These are phyloP conservation scores for Saccostrea glomerata DNA, from an alignment of 1,140 invertebrate species.

Conservation along the genomic window DNA sequence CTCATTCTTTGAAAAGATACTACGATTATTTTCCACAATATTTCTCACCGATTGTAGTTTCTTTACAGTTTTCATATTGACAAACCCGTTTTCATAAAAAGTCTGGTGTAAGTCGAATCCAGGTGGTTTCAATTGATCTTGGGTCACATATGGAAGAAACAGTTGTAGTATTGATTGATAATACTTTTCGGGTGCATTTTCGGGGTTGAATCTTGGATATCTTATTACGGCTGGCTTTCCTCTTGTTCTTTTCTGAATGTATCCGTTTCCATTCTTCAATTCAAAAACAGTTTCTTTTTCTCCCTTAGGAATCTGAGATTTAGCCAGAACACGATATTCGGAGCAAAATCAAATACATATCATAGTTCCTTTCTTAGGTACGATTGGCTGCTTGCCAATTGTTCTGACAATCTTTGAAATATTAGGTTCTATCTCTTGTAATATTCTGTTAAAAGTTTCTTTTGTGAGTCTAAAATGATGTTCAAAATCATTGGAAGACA, in stretches of 20 bases:
- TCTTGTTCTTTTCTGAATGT: conserved; percentile 47
- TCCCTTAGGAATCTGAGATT: no score
- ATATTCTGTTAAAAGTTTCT: no score
- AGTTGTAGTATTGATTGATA: conserved; percentile 38
- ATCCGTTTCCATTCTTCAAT: conserved; percentile 45
- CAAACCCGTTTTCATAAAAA: conserved; percentile 51
- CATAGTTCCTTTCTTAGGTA: no score
- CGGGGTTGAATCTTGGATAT: conserved; percentile 23
- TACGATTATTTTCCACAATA: conserved; percentile 27
- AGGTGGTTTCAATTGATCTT: conserved; percentile 15
- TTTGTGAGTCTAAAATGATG: no score
- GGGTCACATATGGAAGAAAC: conserved; percentile 46
- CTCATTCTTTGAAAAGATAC: background rate
- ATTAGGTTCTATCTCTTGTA: no score
- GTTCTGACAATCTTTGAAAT: no score
- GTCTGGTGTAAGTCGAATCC: conserved; percentile 31
- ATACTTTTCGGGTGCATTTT: conserved; percentile 44
- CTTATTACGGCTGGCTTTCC: conserved; percentile 19
- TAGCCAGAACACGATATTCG: no score
- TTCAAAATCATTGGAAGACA: no score
- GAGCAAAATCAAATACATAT: no score
- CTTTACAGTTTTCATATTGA: background rate
- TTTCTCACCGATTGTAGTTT: conserved; percentile 10
- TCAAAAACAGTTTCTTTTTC: background rate
- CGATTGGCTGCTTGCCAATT: no score